Evolutionary conservation across 2,888 invertebrate genomes (phyloP), one percentile per base, ranked within the genome.

Genomic region (Pardosa pseudoannulata): DNA sequence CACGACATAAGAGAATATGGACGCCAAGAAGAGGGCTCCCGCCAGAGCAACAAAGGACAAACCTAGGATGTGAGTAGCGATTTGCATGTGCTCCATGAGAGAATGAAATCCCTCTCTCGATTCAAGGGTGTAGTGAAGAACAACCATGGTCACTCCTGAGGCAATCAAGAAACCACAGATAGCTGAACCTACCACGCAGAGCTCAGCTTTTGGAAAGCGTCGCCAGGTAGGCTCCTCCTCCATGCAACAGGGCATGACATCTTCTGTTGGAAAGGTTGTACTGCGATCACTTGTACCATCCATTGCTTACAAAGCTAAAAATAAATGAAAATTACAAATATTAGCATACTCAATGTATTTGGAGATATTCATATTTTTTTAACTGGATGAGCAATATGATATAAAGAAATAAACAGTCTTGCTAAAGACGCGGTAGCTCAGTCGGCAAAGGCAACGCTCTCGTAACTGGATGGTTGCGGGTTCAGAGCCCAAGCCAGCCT

Each of bases 201-300:
- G n/a, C 32, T 81, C 81, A 0, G 81, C 81, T 1, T 39, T 32
- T 1, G 81, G 81, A n/a, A 81, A 81, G 7, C 70, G 68, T 16
- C 70, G 27, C 39, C 32, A 64, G 11, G 29, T 16, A 9, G 39
- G 39, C 23, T 64, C 65, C 0, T 64, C 65, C 5, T 81, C 81
- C 41, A 81, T 31, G 31, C 41, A 64, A 39, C 81, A 75, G 6
- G 75, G 23, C 0, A 79, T 28, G 9, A 36, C 36, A 7, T 56
- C 74, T 6, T 74, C 81, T 16, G 72, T 16, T 2, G 73, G 67
- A 39, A 74, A 74, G 29, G 79, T 56, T 2, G 31, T 39, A 41
- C 71, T 79, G 50, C 36, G 65, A 0, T 73, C 73, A 19, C 74
- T 80, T 19, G 28, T 28, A 5, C 65, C 56, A 29, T 80, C 80